These are phyloP conservation scores for Sinotaia quadrata DNA, from an alignment of 2,888 invertebrate genomes.

Conservation along the genomic window DNA sequence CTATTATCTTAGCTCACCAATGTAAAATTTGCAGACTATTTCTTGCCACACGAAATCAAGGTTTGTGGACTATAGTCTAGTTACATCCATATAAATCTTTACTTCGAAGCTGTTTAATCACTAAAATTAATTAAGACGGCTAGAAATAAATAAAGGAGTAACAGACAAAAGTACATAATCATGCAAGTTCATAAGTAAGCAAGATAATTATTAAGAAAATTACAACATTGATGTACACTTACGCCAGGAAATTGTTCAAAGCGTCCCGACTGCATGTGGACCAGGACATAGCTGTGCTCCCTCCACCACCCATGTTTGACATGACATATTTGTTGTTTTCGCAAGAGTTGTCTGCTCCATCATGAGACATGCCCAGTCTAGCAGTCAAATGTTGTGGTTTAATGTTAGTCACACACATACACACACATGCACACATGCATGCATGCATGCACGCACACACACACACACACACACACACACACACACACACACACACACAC, in stretches of 20 bases:
- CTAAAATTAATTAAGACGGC: too few relatives aligned
- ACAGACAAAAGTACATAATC: too few relatives aligned
- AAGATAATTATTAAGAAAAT: too few relatives aligned
- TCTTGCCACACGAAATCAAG: too few relatives aligned
- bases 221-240: slow-evolving; percentile 15
- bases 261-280: slow-evolving; percentile 50
- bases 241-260: slow-evolving; percentile 45
- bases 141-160: too few relatives aligned
- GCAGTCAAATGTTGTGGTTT: background rate
- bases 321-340: slow-evolving; percentile 40
- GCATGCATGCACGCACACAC: slow-evolving; percentile 1
- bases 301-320: slow-evolving; percentile 44
- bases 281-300: slow-evolving; percentile 46
- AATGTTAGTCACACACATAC: background rate
- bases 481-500: slow-evolving; percentile 2
- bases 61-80: too few relatives aligned
- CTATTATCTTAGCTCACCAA: too few relatives aligned
- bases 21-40: too few relatives aligned
- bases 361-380: slow-evolving; percentile 57
- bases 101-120: too few relatives aligned
- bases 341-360: slow-evolving; percentile 48
- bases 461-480: slow-evolving; percentile 17
- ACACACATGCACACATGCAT: slow-evolving; percentile 11
- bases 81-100: too few relatives aligned
- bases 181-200: too few relatives aligned